Evolutionary conservation across 2,888 invertebrate genomes (phyloP).

Genomic region (Biston betularia): DNA sequence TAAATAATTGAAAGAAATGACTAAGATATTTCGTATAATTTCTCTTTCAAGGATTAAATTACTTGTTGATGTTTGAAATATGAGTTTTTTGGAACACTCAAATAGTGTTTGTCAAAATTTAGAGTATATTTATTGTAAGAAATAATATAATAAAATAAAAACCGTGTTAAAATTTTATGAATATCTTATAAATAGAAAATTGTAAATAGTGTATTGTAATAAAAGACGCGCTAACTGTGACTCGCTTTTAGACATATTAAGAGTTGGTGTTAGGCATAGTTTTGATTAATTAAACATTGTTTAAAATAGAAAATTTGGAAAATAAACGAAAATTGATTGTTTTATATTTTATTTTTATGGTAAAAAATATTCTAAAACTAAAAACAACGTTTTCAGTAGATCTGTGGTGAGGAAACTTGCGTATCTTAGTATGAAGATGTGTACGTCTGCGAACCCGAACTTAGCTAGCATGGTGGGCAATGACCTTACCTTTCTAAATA

Average conservation of each 20-base stretch:
- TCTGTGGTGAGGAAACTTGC: no score
- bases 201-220: slow-evolving; percentile 27
- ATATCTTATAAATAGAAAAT: neutral
- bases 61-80: slow-evolving; percentile 44
- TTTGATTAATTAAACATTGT: slow-evolving; percentile 21
- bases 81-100: slow-evolving; percentile 40
- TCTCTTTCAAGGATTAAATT: slow-evolving; percentile 3
- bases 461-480: no score
- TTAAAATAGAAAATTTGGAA: slow-evolving; percentile 47
- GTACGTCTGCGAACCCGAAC: no score
- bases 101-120: slow-evolving; percentile 7
- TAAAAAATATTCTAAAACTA: neutral
- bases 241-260: slow-evolving; percentile 28
- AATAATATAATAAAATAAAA: neutral
- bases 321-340: slow-evolving; percentile 61
- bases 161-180: neutral
- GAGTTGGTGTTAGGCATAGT: slow-evolving; percentile 23
- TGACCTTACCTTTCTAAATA: no score
- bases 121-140: neutral
- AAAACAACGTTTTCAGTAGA: no score
- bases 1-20: neutral
- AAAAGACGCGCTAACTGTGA: slow-evolving; percentile 22
- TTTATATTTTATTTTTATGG: slow-evolving; percentile 44
- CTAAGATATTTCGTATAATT: neutral
- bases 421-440: no score